Evolutionary conservation across 1,140 invertebrate genomes (phyloP).

Genomic region (Hypothenemus hampei): DNA sequence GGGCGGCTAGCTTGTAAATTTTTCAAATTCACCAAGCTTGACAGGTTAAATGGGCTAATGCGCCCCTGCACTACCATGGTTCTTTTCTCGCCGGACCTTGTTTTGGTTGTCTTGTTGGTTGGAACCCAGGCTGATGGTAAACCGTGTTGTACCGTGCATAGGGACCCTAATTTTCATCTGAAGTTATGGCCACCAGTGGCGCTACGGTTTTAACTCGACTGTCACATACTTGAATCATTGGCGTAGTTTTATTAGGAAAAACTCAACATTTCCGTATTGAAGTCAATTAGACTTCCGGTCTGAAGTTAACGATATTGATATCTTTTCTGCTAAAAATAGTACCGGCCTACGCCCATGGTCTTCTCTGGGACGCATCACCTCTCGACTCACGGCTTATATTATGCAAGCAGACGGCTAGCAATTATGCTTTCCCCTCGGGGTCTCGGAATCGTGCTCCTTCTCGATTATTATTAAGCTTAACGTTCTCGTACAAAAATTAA

Average conservation of each 20-base stretch:
- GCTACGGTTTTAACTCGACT: background rate
- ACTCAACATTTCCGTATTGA: background rate
- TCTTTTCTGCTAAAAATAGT: slow-evolving; percentile 7
- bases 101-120: slow-evolving; percentile 25
- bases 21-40: no score
- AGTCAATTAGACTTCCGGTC: background rate
- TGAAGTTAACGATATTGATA: background rate
- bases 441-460: slow-evolving; percentile 17
- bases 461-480: slow-evolving; percentile 24
- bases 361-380: slow-evolving; percentile 20
- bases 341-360: slow-evolving; percentile 16
- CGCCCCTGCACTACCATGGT: slow-evolving; percentile 5
- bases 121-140: slow-evolving; percentile 16
- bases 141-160: slow-evolving; percentile 18
- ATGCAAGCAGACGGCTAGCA: slow-evolving; percentile 24
- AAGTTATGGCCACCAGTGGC: slow-evolving; percentile 17
- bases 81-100: slow-evolving; percentile 14
- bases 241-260: no score
- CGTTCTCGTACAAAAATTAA: slow-evolving; percentile 24
- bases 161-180: slow-evolving; percentile 15
- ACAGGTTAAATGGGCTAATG: no score
- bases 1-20: no score
- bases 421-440: slow-evolving; percentile 23
- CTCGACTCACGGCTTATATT: slow-evolving; percentile 24
- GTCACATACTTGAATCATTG: no score